These are phyloP conservation scores for Anhinga anhinga DNA, from an alignment of 2,113 vertebrate genomes.

Conservation along the genomic window DNA sequence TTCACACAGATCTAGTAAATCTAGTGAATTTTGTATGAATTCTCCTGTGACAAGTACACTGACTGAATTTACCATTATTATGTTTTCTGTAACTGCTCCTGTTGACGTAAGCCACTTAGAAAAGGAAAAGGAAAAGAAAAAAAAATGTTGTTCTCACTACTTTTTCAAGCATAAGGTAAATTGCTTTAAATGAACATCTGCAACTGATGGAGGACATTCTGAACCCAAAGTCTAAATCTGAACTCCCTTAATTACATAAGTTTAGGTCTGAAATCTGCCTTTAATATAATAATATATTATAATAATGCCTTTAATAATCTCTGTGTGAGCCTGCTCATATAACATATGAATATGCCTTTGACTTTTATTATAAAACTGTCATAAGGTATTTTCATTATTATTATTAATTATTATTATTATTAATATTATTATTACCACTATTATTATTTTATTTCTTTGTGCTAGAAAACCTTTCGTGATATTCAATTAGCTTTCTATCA, in stretches of 20 bases:
- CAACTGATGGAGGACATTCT: background rate
- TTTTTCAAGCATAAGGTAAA: background rate
- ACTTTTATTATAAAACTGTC: background rate
- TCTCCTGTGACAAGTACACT: background rate
- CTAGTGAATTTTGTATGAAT: background rate
- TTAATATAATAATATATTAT: background rate
- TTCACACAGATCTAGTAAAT: background rate
- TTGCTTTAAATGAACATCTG: background rate
- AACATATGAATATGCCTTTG: background rate
- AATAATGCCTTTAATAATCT: background rate
- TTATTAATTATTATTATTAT: background rate
- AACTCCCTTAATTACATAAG: background rate
- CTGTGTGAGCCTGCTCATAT: accelerated
- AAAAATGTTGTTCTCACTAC: background rate
- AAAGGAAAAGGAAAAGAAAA: accelerated
- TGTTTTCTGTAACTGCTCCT: background rate
- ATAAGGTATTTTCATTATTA: background rate
- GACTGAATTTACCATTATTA: background rate
- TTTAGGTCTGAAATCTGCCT: background rate
- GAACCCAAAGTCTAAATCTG: background rate
- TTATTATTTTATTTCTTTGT: background rate
- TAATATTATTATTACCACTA: too few relatives aligned
- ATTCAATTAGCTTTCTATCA: background rate
- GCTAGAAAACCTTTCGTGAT: background rate
- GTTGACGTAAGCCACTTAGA: background rate